These are phyloP conservation scores for Drosophila anomalata DNA, from an alignment of 2,888 invertebrate species.

Conservation along the genomic window DNA sequence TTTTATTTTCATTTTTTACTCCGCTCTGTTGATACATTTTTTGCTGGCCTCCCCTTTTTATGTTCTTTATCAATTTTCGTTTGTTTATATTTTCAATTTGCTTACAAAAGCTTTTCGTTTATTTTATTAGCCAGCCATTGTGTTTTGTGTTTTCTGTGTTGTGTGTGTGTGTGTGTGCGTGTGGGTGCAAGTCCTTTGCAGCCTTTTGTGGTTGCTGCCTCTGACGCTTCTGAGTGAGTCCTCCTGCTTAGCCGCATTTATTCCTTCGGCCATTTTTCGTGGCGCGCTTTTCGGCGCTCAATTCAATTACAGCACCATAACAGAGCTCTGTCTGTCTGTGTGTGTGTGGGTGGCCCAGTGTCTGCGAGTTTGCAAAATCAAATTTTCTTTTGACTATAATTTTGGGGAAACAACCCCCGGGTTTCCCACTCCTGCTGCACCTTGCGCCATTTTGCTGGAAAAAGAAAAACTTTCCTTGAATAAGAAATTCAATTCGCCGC, in stretches of 20 bases:
- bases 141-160: conserved; percentile 16
- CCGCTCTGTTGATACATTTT: conserved; percentile 42
- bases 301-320: conserved; percentile 66
- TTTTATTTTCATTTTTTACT: conserved; percentile 56
- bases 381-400: conserved; percentile 74
- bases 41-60: conserved; percentile 18
- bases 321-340: conserved; percentile 3
- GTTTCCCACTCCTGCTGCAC: conserved; percentile 32
- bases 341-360: conserved; percentile 35
- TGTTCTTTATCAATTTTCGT: conserved; percentile 69
- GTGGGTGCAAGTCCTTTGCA: conserved; percentile 27
- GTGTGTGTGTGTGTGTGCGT: conserved; percentile 2
- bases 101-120: conserved; percentile 80
- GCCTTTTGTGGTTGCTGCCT: conserved; percentile 56
- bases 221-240: neutral
- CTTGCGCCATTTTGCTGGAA: conserved; percentile 60
- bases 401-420: conserved; percentile 28
- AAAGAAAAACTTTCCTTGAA: conserved; percentile 42
- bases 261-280: conserved; percentile 37
- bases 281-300: conserved; percentile 72
- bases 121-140: conserved; percentile 78
- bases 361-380: conserved; percentile 62
- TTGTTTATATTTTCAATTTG: conserved; percentile 81
- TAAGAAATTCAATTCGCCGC: conserved; percentile 73
- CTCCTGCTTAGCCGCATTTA: conserved; percentile 18